These are phyloP conservation scores for Apamea epomidion DNA, from an alignment of 2,888 invertebrate species.

Conservation along the genomic window DNA sequence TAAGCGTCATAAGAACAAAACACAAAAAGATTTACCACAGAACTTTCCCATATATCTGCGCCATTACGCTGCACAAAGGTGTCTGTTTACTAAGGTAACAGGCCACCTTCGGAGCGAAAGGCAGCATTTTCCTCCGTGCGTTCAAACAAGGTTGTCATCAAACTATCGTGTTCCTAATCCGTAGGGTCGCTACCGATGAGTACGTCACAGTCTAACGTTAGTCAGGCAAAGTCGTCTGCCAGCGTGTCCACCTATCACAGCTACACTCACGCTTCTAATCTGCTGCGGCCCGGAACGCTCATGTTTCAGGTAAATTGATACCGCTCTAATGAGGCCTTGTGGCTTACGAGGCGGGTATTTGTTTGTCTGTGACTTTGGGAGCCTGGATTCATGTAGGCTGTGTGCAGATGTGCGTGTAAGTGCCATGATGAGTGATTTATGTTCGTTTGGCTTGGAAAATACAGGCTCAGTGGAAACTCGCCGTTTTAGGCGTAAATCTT, in stretches of 20 bases:
- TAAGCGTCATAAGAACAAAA: neutral
- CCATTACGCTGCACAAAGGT: constrained; percentile 33
- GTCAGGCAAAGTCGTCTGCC: constrained; percentile 79
- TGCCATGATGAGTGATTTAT: constrained; percentile 39
- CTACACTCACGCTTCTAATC: constrained; percentile 73
- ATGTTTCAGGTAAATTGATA: constrained; percentile 79
- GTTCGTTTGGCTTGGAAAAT: constrained; percentile 20
- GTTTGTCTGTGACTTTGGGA: constrained; percentile 24
- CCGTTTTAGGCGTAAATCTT: constrained; percentile 26
- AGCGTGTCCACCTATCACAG: constrained; percentile 81
- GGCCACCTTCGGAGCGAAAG: constrained; percentile 11
- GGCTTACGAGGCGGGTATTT: constrained; percentile 30
- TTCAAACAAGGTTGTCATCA: constrained; percentile 61
- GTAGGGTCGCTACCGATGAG: constrained; percentile 69
- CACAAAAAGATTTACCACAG: neutral
- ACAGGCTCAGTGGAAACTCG: neutral
- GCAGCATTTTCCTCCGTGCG: constrained; percentile 25
- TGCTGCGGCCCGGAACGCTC: constrained; percentile 81
- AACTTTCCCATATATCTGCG: constrained; percentile 6
- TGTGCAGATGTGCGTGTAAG: constrained; percentile 9
- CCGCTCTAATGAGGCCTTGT: constrained; percentile 31
- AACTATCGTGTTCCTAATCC: constrained; percentile 65
- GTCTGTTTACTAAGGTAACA: constrained; percentile 41
- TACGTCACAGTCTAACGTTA: constrained; percentile 80
- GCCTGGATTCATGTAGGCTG: neutral